Evolutionary conservation across 2,797 vertebrate species (phyloP).

Genomic region (Babyrousa celebensis): DNA sequence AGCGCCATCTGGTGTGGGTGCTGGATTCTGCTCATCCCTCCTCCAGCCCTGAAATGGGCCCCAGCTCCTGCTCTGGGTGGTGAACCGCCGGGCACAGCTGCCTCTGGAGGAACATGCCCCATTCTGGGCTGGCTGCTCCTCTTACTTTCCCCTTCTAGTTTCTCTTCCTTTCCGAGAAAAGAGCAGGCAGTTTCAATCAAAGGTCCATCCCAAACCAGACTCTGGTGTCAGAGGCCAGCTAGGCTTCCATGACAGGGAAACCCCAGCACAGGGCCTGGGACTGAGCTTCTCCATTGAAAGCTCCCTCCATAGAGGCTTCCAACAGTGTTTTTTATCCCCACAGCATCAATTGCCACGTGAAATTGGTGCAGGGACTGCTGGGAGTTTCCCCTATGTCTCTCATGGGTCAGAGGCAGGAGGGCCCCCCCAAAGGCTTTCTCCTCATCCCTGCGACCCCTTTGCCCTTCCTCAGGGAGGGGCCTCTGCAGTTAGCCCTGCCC

Average conservation of each 20-base stretch:
- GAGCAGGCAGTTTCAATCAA: background rate
- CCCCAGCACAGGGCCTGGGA: background rate
- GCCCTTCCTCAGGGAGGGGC: background rate
- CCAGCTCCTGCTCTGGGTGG: background rate
- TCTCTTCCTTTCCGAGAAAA: background rate
- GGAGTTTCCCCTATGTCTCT: background rate
- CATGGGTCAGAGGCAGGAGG: background rate
- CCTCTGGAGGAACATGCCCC: fast-evolving
- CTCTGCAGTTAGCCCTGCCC: background rate
- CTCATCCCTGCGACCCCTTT: background rate
- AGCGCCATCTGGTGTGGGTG: background rate
- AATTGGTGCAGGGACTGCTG: background rate
- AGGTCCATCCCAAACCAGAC: background rate
- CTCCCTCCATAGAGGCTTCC: background rate
- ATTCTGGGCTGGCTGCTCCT: background rate
- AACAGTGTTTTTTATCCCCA: background rate
- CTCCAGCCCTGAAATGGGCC: background rate
- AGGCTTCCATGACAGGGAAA: background rate
- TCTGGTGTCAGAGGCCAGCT: background rate
- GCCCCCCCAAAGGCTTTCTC: background rate
- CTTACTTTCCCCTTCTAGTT: background rate
- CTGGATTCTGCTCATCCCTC: too few species aligned
- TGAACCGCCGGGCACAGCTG: background rate
- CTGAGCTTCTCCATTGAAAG: fast-evolving
- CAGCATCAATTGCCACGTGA: background rate